Evolutionary conservation across 2,113 vertebrate genomes (phyloP).

Genomic region (Holacanthus passer): DNA sequence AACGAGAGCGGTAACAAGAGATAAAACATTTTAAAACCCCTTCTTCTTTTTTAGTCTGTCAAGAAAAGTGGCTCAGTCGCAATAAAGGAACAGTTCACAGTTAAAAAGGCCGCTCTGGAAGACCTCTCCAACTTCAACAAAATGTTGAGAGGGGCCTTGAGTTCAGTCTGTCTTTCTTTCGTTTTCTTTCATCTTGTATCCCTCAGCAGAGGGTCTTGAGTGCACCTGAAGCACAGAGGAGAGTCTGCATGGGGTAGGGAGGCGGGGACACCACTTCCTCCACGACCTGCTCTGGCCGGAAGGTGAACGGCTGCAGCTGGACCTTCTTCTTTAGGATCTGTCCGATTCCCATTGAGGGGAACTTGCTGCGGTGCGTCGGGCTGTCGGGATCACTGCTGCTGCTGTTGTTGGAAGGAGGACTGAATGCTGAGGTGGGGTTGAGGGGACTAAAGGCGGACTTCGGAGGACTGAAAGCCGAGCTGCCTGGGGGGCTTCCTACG

Average conservation of each 20-base stretch:
- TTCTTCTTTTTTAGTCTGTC: neutral
- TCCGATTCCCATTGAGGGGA: conserved; percentile 85
- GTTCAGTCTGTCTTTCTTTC: conserved; percentile 54
- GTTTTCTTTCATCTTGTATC: neutral
- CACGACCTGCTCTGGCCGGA: conserved; percentile 77
- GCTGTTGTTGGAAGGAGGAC: conserved; percentile 72
- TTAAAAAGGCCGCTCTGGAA: conserved; percentile 81
- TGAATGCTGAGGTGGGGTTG: conserved; percentile 77
- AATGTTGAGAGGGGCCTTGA: conserved; percentile 53
- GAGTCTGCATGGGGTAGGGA: conserved; percentile 86
- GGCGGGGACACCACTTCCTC: conserved; percentile 82
- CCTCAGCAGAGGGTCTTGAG: conserved; percentile 86
- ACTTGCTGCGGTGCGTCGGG: conserved; percentile 83
- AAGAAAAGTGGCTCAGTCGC: conserved; percentile 70
- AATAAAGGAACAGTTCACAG: conserved; percentile 74
- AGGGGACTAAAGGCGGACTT: conserved; percentile 78
- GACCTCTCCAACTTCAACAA: conserved; percentile 64
- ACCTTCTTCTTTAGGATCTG: conserved; percentile 85
- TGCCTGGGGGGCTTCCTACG: conserved; percentile 77
- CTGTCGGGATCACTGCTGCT: conserved; percentile 78
- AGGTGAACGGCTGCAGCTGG: conserved; percentile 78
- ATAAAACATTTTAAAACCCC: conserved; percentile 6
- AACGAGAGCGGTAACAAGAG: conserved; percentile 38
- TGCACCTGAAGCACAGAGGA: conserved; percentile 83
- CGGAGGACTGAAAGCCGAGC: conserved; percentile 79